Base-by-base conservation (phyloP, 1,140 invertebrate genomes). In the Drosophila parabipectinata region DNA sequence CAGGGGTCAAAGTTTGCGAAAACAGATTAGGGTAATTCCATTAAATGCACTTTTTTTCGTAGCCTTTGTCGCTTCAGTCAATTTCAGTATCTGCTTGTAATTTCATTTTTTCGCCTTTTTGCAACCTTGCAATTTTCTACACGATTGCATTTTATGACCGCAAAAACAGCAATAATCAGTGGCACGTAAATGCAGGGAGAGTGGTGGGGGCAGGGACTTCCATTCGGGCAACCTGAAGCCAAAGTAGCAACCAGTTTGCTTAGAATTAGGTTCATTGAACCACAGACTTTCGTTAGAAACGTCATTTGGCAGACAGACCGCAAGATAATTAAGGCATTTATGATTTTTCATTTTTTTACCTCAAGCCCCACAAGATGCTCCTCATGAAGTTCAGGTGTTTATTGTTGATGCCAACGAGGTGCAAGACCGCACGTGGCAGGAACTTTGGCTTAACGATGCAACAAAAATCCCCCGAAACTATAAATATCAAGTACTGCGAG, bases 91-190 rank as follows among this genome's bases (percentile, higher is more conserved):
- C 53, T 57, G n/a, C 21, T 58, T 61, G 18, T 28, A 37, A 12
- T 37, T 37, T 37, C 4, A 0, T 37, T 37, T 37, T 15, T 18
- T 44, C 1, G 41, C 9, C 41, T 63, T 58, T 63, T 67, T 73
- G 82, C 82, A 88, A 87, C 74, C 74, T 69, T 82, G 79, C 83
- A 85, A 82, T 85, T 87, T 85, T 82, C 82, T 68, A 88, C 74
- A 55, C 66, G 78, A 81, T 69, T 85, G 82, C 82, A 76, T 58
- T 78, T 78, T 75, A 64, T 76, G 66, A 85, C 82, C 78, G 71
- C 82, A 87, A 21, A 59, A 82, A 82, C 44, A 55, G 68, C 66
- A 87, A 85, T 71, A 63, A 67, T 66, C 61, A 66, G 74, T 63
- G 69, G 51, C 14, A 24, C 61, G 77, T 64, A 54, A 67, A 66